Percentiles rank a stretch among this genome's conserved stretches.
Conservation (phyloP, 2,113 vertebrate species). For the Cromileptes altivelis region DNA sequence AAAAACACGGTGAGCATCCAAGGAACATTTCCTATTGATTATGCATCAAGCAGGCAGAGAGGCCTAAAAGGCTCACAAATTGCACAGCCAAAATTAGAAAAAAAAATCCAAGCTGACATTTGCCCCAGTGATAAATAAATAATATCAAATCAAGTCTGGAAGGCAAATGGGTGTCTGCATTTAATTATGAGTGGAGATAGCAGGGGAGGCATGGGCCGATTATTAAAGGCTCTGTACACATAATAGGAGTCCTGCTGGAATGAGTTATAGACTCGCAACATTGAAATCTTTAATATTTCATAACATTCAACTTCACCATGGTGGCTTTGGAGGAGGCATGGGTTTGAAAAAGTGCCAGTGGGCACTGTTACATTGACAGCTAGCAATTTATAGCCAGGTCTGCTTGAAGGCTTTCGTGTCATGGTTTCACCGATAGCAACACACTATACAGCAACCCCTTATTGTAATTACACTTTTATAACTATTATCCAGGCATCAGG, state of each 20-base stretch:
- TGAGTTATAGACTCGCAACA: constrained; percentile 73
- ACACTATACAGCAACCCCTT: constrained; percentile 29
- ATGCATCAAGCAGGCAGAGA: constrained; percentile 71
- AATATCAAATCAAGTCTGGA: constrained; percentile 78
- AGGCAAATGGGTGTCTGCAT: constrained; percentile 81
- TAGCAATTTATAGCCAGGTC: constrained; percentile 63
- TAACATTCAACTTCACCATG: constrained; percentile 71
- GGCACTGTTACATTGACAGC: constrained; percentile 60
- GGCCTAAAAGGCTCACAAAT: constrained; percentile 70
- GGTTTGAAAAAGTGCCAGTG: constrained; percentile 59
- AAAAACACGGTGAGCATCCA: constrained; percentile 70
- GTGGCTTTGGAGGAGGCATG: constrained; percentile 56
- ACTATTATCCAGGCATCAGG: constrained; percentile 20
- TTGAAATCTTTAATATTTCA: constrained; percentile 77
- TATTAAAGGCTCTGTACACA: constrained; percentile 74
- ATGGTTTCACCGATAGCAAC: constrained; percentile 48
- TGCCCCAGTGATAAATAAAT: constrained; percentile 79
- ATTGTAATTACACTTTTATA: constrained; percentile 61
- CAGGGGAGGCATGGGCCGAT: constrained; percentile 65
- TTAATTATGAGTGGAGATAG: constrained; percentile 83
- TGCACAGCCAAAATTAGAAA: constrained; percentile 60
- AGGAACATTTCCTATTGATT: constrained; percentile 81
- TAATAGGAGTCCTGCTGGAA: constrained; percentile 61
- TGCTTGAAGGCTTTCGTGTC: constrained; percentile 49
- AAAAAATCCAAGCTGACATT: constrained; percentile 65